Evolutionary conservation across 2,113 vertebrate genomes (phyloP).

Genomic region (Nerophis ophidion): DNA sequence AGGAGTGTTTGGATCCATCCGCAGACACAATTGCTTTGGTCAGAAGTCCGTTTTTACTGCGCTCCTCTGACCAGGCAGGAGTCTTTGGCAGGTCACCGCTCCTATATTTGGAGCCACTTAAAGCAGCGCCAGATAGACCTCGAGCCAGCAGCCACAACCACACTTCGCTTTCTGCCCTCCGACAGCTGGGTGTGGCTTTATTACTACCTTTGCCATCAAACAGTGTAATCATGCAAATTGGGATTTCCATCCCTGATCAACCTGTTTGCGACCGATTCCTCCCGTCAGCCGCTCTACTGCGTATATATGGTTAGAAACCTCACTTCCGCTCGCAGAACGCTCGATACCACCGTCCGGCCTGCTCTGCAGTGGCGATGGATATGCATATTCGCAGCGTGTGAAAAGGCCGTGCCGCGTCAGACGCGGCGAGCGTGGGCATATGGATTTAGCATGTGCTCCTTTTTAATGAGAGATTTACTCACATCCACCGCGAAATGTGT

Average conservation of each 20-base stretch:
- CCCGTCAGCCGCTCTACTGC: background rate
- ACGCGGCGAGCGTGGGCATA: slow-evolving; percentile 60
- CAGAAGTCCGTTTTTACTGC: background rate
- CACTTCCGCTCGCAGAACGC: slow-evolving; percentile 1
- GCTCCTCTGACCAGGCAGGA: background rate
- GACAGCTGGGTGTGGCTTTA: slow-evolving; percentile 33
- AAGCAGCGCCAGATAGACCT: background rate
- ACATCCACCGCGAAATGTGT: slow-evolving; percentile 69
- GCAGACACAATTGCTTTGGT: background rate
- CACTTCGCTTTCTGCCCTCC: slow-evolving; percentile 28
- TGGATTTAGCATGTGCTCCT: slow-evolving; percentile 70
- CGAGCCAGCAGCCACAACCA: slow-evolving; percentile 14
- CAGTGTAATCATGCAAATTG: slow-evolving; percentile 8
- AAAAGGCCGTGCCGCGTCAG: slow-evolving; percentile 55
- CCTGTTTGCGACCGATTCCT: slow-evolving; percentile 8
- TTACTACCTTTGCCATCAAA: background rate
- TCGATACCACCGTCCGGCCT: background rate
- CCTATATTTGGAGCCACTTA: slow-evolving; percentile 3
- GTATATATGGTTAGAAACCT: background rate
- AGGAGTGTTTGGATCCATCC: too few species aligned
- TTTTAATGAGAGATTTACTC: slow-evolving; percentile 74
- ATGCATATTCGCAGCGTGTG: slow-evolving; percentile 57
- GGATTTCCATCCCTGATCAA: slow-evolving; percentile 8
- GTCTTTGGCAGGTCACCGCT: background rate
- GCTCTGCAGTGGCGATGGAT: slow-evolving; percentile 52